Percentiles rank a stretch among this genome's conserved stretches.
Conservation (phyloP, 2,888 invertebrate genomes). For the Epirrhoe alternata region DNA sequence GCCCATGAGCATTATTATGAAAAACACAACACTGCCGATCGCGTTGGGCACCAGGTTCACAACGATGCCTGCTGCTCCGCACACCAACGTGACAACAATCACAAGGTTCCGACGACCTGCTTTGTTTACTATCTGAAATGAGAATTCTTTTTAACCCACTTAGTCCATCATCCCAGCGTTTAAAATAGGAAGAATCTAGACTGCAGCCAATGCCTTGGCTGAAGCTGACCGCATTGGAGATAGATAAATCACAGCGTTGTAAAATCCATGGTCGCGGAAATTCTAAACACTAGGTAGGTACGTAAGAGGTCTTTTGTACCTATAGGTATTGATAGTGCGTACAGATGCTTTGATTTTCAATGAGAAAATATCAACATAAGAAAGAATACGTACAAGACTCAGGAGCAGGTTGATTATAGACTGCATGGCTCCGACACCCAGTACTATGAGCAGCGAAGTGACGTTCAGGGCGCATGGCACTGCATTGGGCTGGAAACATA, state of each 20-base stretch:
- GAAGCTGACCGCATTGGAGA: too few species aligned
- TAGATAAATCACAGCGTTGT: too few species aligned
- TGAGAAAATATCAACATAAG: too few species aligned
- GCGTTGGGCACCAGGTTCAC: slow-evolving; percentile 87
- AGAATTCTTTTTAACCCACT: too few species aligned
- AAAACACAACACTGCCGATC: slow-evolving; percentile 81
- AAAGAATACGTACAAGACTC: slow-evolving; percentile 68
- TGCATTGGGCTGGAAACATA: slow-evolving; percentile 52
- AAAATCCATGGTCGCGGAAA: too few species aligned
- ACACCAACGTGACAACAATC: slow-evolving; percentile 69
- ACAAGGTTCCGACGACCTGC: slow-evolving; percentile 84
- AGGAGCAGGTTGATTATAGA: slow-evolving; percentile 58
- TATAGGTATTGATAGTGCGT: too few species aligned
- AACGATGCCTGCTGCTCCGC: slow-evolving; percentile 81
- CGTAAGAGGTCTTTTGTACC: too few species aligned
- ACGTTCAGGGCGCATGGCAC: slow-evolving; percentile 63
- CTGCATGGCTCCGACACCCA: slow-evolving; percentile 57
- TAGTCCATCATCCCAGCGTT: too few species aligned
- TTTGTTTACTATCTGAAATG: slow-evolving; percentile 44
- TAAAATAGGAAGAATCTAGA: too few species aligned
- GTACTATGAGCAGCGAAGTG: slow-evolving; percentile 60
- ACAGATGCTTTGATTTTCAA: too few species aligned
- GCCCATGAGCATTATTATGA: slow-evolving; percentile 69
- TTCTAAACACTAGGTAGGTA: too few species aligned
- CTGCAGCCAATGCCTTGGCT: too few species aligned